Conservation (phyloP, 1,140 invertebrate genomes). For the Teleogryllus occipitalis region DNA sequence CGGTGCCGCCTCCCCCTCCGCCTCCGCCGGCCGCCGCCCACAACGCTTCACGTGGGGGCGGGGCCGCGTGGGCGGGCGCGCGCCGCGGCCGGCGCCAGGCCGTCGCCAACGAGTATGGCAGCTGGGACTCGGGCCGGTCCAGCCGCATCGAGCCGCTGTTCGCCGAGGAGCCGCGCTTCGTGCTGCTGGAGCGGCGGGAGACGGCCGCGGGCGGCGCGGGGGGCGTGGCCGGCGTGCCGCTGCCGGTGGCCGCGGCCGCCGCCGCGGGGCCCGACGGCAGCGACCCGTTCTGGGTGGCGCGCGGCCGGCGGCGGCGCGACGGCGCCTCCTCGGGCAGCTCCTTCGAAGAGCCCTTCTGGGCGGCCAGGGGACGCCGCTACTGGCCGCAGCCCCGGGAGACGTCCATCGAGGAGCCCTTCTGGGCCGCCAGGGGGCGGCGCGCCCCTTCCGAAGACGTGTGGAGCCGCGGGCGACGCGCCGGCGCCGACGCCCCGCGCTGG, state of each 20-base stretch:
- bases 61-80: too few species aligned
- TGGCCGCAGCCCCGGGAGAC: neutral
- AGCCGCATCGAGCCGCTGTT: neutral
- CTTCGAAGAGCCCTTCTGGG: conserved; percentile 19
- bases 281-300: conserved; percentile 11
- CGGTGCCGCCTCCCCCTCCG: too few species aligned
- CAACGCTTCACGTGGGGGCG: too few species aligned
- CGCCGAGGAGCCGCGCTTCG: neutral
- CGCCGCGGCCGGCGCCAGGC: neutral
- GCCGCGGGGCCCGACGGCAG: neutral
- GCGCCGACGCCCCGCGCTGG: neutral
- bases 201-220: neutral
- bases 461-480: neutral
- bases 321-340: neutral
- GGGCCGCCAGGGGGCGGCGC: neutral
- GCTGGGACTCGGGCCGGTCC: neutral
- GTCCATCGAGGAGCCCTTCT: neutral
- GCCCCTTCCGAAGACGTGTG: neutral
- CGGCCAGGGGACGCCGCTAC: neutral
- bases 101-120: neutral
- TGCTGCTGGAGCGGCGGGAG: conserved; percentile 7
- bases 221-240: too few species aligned
- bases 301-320: neutral
- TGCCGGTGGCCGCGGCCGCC: too few species aligned
- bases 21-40: too few species aligned